Percentiles rank a stretch among this genome's conserved stretches.
Evolutionary conservation across 1,140 invertebrate species (phyloP).

Genomic region (Pogonomyrmex californicus): DNA sequence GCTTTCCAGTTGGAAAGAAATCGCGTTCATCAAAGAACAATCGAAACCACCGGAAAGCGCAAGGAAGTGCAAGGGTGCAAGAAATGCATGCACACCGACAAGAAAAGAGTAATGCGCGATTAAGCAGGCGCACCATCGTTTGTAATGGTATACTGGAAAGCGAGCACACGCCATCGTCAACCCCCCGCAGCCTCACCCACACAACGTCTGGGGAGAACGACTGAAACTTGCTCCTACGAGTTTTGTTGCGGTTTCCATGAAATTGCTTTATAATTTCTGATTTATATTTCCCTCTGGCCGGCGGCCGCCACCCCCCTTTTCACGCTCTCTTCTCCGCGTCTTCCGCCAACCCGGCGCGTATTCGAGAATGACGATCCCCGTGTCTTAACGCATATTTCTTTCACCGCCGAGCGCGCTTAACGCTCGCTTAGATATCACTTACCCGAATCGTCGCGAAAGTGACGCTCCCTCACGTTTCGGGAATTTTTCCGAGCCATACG

Average conservation of each 20-base stretch:
- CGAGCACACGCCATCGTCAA: constrained; percentile 17
- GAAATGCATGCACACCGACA: constrained; percentile 40
- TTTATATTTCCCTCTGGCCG: constrained; percentile 72
- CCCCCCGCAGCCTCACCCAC: neutral
- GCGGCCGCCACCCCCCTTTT: constrained; percentile 28
- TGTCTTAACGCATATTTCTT: constrained; percentile 65
- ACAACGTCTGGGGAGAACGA: constrained; percentile 35
- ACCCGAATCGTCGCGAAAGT: constrained; percentile 28
- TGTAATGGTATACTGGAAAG: constrained; percentile 74
- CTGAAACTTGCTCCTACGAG: constrained; percentile 58
- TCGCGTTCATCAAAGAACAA: constrained; percentile 63
- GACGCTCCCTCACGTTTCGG: constrained; percentile 10
- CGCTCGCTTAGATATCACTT: constrained; percentile 69
- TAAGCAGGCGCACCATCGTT: constrained; percentile 73
- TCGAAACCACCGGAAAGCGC: constrained; percentile 21
- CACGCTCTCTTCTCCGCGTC: constrained; percentile 34
- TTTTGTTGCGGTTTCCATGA: constrained; percentile 79
- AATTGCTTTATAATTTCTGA: constrained; percentile 82
- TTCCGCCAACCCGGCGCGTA: constrained; percentile 10
- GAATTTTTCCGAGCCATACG: constrained; percentile 30
- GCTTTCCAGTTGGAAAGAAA: constrained; percentile 22
- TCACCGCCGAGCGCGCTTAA: constrained; percentile 44
- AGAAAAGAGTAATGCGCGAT: constrained; percentile 76
- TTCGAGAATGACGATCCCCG: constrained; percentile 55
- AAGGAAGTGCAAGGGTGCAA: constrained; percentile 14